Base-by-base conservation (phyloP, 2,113 vertebrate genomes). In the Triplophysa siluroides region DNA sequence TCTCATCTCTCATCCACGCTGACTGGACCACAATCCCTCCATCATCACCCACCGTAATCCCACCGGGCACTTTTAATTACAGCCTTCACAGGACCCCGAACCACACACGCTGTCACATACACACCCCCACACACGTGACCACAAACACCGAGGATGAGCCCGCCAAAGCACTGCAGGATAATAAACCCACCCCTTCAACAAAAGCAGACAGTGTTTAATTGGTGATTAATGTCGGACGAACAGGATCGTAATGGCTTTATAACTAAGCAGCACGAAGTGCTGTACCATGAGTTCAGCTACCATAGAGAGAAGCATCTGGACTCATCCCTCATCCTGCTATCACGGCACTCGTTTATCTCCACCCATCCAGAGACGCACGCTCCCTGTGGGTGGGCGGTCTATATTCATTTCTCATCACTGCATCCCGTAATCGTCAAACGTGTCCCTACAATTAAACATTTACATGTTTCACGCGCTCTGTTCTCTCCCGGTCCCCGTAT, bases 11-110 rank as follows among this genome's bases (percentile, higher is more conserved):
- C 86, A 85, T 88, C 86, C 82, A 86, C 76, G 78, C 84, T 86
- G 88, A 86, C 85, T 88, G 88, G 88, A 92, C 91, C 88, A 91
- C 86, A 88, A 88, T 90, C 88, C 24, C 85, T 83, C 84, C 87
- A 79, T 90, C 88, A 88, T 89, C 88, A 86, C 79, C 79, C 83
- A 83, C 86, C 45, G 81, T 88, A 90, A 91, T 91, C 90, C 90
- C 84, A 73, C 50, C 43, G 87, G 86, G 90, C 84, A 88, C 76
- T 73, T 89, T 87, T 91, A 93, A 93, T 93, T 91, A 91, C 90
- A 91, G 84, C 81, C 83, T 78, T 74, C 81, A 83, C 81, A 87
- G 64, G 81, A 75, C 26, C 71, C 58, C 14, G 41, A 38, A 62
- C 61, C 68, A 80, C 81, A 67, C 62, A 64, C 50, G 43, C 24